Evolutionary conservation across 2,888 invertebrate species (phyloP).

Genomic region (Panorpa germanica): DNA sequence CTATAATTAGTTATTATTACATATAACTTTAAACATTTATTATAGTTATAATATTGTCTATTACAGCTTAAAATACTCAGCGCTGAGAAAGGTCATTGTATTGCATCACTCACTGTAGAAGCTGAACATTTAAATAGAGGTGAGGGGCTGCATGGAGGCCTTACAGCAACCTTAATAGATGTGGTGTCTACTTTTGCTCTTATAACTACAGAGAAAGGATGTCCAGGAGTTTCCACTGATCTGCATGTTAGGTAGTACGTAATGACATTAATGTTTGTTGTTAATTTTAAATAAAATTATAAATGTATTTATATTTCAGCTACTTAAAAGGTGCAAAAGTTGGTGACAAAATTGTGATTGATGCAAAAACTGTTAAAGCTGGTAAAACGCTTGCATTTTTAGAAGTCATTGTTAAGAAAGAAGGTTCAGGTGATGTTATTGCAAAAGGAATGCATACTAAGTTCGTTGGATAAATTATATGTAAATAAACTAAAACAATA

Average conservation of each 20-base stretch:
- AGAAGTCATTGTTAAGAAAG: conserved; percentile 58
- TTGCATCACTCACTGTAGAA: conserved; percentile 54
- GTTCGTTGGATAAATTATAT: conserved; percentile 35
- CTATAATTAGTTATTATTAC: too few species aligned
- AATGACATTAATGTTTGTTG: too few species aligned
- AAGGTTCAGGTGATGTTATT: conserved; percentile 47
- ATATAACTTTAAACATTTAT: too few species aligned
- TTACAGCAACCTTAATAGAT: conserved; percentile 57
- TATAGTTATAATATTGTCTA: too few species aligned
- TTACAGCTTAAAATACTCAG: too few species aligned
- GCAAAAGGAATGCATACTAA: conserved; percentile 78
- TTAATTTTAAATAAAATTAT: conserved; percentile 4
- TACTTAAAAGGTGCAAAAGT: conserved; percentile 56
- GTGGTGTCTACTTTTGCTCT: conserved; percentile 66
- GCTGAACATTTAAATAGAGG: conserved; percentile 56
- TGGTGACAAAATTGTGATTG: conserved; percentile 62
- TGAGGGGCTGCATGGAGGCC: conserved; percentile 71
- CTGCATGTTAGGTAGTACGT: conserved; percentile 65
- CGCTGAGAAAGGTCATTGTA: conserved; percentile 57
- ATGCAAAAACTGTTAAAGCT: conserved; percentile 53
- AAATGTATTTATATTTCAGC: conserved; percentile 26
- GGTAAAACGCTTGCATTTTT: conserved; percentile 71
- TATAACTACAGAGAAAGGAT: conserved; percentile 38
- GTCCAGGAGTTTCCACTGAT: conserved; percentile 63
- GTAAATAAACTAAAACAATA: too few species aligned